phyloP scores from a whole-genome alignment of 1,140 invertebrate genomes.

The Apis dorsata region DNA sequence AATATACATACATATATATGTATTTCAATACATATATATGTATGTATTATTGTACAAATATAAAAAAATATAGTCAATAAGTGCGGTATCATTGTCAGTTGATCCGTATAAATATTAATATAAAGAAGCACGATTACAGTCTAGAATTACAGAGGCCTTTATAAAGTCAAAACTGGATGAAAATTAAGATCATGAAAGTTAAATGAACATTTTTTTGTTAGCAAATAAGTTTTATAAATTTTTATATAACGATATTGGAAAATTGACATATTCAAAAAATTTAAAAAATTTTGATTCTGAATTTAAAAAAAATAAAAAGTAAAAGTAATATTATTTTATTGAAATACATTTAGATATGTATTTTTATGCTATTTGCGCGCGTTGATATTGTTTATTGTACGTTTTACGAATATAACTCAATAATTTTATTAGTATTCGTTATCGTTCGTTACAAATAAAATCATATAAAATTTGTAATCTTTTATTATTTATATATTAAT shows the following conservation, averaged over 20 bases:
- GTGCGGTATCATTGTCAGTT: constrained; percentile 35
- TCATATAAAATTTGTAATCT: neutral
- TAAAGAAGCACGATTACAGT: constrained; percentile 46
- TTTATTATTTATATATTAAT: neutral
- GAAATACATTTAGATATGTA: constrained; percentile 28
- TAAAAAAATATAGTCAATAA: constrained; percentile 53
- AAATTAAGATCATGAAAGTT: constrained; percentile 27
- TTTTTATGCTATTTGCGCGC: constrained; percentile 50
- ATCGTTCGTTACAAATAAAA: constrained; percentile 13
- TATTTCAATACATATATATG: constrained; percentile 22
- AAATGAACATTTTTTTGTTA: constrained; percentile 34
- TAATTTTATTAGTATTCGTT: constrained; percentile 5
- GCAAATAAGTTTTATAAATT: constrained; percentile 38
- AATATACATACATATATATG: constrained; percentile 46
- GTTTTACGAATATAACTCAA: constrained; percentile 1
- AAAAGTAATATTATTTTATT: constrained; percentile 29
- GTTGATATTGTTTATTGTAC: constrained; percentile 54
- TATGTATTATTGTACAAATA: constrained; percentile 55
- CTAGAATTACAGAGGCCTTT: constrained; percentile 59
- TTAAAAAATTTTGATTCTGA: constrained; percentile 23
- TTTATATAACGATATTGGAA: constrained; percentile 19
- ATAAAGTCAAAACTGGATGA: constrained; percentile 34
- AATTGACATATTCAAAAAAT: neutral
- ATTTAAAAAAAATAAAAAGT: constrained; percentile 24
- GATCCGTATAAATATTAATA: constrained; percentile 27